These are phyloP conservation scores for Campylomormyrus numenius DNA, from an alignment of 2,113 vertebrate species.

Conservation along the genomic window DNA sequence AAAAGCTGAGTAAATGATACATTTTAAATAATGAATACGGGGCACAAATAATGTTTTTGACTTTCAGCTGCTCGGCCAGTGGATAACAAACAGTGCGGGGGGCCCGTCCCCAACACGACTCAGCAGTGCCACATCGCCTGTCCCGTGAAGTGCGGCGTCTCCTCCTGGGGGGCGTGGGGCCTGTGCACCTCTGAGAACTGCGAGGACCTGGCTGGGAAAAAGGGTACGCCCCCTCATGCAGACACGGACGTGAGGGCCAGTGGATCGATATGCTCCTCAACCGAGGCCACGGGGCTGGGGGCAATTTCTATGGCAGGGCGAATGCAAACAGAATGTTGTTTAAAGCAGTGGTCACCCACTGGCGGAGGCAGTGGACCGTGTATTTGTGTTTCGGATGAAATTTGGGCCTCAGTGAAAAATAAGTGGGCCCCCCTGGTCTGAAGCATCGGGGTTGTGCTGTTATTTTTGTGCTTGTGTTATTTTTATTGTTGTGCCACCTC, in stretches of 20 bases:
- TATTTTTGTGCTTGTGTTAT: background rate
- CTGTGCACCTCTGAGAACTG: conserved; percentile 94
- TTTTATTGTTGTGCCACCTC: background rate
- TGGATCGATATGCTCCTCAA: background rate
- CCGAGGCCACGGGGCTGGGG: background rate
- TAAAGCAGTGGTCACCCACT: background rate
- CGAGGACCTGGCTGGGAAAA: conserved; percentile 79
- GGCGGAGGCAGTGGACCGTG: background rate
- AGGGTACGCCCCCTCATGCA: conserved; percentile 63
- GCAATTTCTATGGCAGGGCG: background rate
- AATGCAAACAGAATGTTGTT: background rate
- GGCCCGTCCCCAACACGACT: conserved; percentile 72
- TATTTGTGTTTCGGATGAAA: background rate
- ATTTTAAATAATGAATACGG: background rate
- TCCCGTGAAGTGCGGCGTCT: conserved; percentile 85
- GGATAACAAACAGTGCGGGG: conserved; percentile 70
- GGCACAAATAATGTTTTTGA: background rate
- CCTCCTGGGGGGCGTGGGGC: conserved; percentile 88
- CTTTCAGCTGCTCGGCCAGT: conserved; percentile 77
- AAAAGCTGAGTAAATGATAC: background rate
- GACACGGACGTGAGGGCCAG: background rate
- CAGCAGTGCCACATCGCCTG: conserved; percentile 88
- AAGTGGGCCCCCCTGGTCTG: background rate
- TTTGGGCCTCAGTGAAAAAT: background rate
- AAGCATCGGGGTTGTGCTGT: background rate